Evolutionary conservation across 1,140 invertebrate genomes (phyloP), one percentile per base, ranked within the genome.

Genomic region (Ceratina calcarata): DNA sequence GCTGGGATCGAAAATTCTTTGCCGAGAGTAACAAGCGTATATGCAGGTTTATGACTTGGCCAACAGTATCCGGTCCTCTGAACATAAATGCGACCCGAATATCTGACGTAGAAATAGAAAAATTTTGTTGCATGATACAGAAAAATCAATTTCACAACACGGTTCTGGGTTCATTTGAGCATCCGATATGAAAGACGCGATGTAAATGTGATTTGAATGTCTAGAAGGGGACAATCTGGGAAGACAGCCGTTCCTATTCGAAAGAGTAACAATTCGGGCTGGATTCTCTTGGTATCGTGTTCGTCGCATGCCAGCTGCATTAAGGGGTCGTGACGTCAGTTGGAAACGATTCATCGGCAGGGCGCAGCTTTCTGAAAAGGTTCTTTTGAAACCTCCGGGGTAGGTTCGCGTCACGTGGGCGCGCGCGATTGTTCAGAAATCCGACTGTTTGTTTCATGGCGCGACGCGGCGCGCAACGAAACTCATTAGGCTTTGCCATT

Each of bases 401-500:
- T 69, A 27, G 55, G 32, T 61, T 61, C 66, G 65, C 49, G 53
- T 69, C 45, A 24, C 66, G 37, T 45, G 55, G 55, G 32, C 65
- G 24, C 55, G 22, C 27, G 65, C 20, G 66, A 77, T 77, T 77
- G 74, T 77, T 61, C 16, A 45, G 22, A 16, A 60, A 77, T 69
- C 15, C 57, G 6, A 45, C 37, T 70, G 55, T 62, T 73, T 62
- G 24, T 77, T 75, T 55, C 45, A 18, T 12, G 37, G 55, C 74
- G 2, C 15, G 37, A 60, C 37, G 37, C 15, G 37, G 45, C 37
- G 37, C 37, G 55, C 37, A 45, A 37, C 62, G 64, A 58, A 77
- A 69, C 66, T 77, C 74, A 61, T 77, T 77, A 77, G 66, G 66
- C 37, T 69, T 60, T 61, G 66, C 74, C n/a, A 51, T 77, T 77